These are phyloP conservation scores for Asbolus verrucosus DNA, from an alignment of 1,140 invertebrate species.

Conservation along the genomic window DNA sequence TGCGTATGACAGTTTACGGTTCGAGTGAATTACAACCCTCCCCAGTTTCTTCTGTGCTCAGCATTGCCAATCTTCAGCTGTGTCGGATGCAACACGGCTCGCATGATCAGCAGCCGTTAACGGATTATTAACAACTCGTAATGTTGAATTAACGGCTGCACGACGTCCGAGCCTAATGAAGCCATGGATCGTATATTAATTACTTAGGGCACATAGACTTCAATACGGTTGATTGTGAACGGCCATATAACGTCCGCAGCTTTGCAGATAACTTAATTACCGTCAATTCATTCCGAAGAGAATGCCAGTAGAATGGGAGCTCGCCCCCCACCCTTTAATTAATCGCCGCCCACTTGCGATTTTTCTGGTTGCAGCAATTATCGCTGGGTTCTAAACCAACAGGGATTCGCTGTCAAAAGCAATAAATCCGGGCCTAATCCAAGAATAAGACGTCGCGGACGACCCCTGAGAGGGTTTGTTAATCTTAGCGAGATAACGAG, in stretches of 20 bases:
- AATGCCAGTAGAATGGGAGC: neutral
- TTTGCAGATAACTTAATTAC: slow-evolving; percentile 17
- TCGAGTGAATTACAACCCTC: neutral
- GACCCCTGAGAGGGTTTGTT: too few relatives aligned
- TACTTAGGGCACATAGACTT: slow-evolving; percentile 26
- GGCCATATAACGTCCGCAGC: too few relatives aligned
- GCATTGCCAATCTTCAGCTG: too few relatives aligned
- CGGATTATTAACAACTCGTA: slow-evolving; percentile 42
- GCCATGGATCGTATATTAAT: slow-evolving; percentile 45
- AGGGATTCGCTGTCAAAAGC: too few relatives aligned
- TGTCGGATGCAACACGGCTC: slow-evolving; percentile 13
- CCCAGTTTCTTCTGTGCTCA: neutral
- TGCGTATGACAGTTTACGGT: neutral
- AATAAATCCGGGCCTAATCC: too few relatives aligned
- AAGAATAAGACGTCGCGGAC: too few relatives aligned
- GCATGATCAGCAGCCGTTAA: slow-evolving; percentile 43
- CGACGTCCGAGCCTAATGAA: slow-evolving; percentile 33
- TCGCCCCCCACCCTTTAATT: neutral
- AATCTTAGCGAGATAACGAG: neutral
- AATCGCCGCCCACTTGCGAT: neutral
- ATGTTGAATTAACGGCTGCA: too few relatives aligned
- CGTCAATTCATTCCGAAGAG: neutral
- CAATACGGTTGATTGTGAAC: slow-evolving; percentile 26
- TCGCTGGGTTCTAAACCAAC: too few relatives aligned
- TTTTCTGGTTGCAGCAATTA: too few relatives aligned